Percentiles rank a stretch among this genome's conserved stretches.
phyloP scores from a whole-genome alignment of 2,888 invertebrate genomes.

The Caenorhabditis afra region DNA sequence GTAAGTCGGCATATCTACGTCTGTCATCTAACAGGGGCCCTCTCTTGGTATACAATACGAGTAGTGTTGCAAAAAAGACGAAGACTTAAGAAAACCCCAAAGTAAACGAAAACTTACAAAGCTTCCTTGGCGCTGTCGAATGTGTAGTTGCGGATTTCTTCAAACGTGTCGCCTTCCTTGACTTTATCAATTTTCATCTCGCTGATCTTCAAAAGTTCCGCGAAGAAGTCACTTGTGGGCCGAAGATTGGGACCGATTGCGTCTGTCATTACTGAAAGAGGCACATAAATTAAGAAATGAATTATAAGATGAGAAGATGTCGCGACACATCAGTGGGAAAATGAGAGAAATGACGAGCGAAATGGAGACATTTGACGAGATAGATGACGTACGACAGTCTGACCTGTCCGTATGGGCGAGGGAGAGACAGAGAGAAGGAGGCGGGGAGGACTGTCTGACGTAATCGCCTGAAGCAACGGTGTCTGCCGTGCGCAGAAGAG shows the following conservation, averaged over 20 bases:
- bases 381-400: not conserved
- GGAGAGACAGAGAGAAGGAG: not conserved
- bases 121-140: too few species aligned
- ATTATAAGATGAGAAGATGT: not conserved
- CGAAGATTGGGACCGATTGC: too few species aligned
- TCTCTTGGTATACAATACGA: too few species aligned
- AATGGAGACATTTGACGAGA: slow-evolving; percentile 19
- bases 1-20: too few species aligned
- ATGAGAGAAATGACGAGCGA: slow-evolving; percentile 9
- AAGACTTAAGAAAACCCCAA: too few species aligned
- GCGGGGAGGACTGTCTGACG: not conserved
- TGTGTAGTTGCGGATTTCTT: too few species aligned
- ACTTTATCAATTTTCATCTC: slow-evolving; percentile 5
- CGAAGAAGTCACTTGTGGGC: not conserved
- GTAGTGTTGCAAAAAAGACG: too few species aligned
- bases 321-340: slow-evolving; percentile 12
- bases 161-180: too few species aligned
- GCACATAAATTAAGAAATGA: not conserved
- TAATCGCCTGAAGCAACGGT: not conserved
- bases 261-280: not conserved
- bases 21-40: too few species aligned
- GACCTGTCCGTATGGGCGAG: not conserved
- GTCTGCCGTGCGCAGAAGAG: not conserved
- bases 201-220: slow-evolving; percentile 1
- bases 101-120: too few species aligned